phyloP scores from a whole-genome alignment of 2,888 invertebrate genomes.

The Meliscaeva auricollis region DNA sequence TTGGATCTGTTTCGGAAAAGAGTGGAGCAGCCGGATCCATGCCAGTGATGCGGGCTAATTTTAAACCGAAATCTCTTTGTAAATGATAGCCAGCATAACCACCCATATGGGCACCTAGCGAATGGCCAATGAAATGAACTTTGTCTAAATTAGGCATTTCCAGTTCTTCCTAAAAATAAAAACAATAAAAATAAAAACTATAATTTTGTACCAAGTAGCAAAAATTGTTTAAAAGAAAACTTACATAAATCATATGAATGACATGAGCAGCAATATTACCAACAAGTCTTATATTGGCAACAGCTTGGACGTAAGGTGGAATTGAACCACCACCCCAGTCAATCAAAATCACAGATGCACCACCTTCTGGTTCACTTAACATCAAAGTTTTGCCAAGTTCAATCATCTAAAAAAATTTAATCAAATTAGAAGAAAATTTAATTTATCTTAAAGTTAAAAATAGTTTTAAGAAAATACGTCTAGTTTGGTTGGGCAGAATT shows the following conservation, averaged over 20 bases:
- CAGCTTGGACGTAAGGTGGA: slow-evolving; percentile 96
- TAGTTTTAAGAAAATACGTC: too few relatives aligned
- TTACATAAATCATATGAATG: slow-evolving; percentile 85
- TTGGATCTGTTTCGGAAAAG: slow-evolving; percentile 91
- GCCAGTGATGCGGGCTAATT: slow-evolving; percentile 92
- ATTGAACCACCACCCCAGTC: slow-evolving; percentile 95
- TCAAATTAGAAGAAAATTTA: too few relatives aligned
- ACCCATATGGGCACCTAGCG: slow-evolving; percentile 92
- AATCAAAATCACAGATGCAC: slow-evolving; percentile 90
- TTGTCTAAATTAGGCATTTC: slow-evolving; percentile 86
- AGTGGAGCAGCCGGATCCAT: slow-evolving; percentile 97
- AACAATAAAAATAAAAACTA: neutral
- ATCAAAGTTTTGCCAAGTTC: slow-evolving; percentile 90
- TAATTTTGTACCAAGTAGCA: neutral
- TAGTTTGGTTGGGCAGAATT: too few relatives aligned
- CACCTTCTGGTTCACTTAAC: slow-evolving; percentile 86
- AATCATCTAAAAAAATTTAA: slow-evolving; percentile 85
- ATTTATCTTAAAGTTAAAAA: too few relatives aligned
- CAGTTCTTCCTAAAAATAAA: slow-evolving; percentile 85
- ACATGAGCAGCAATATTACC: slow-evolving; percentile 93
- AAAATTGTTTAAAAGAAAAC: slow-evolving; percentile 76
- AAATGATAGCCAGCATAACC: slow-evolving; percentile 93
- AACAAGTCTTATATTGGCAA: slow-evolving; percentile 94
- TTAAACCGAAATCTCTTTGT: slow-evolving; percentile 88
- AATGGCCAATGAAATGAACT: slow-evolving; percentile 94